Percentiles rank a stretch among this genome's conserved stretches.
These are phyloP conservation scores for Gerris lacustris DNA, from an alignment of 2,888 invertebrate species.

Conservation along the genomic window DNA sequence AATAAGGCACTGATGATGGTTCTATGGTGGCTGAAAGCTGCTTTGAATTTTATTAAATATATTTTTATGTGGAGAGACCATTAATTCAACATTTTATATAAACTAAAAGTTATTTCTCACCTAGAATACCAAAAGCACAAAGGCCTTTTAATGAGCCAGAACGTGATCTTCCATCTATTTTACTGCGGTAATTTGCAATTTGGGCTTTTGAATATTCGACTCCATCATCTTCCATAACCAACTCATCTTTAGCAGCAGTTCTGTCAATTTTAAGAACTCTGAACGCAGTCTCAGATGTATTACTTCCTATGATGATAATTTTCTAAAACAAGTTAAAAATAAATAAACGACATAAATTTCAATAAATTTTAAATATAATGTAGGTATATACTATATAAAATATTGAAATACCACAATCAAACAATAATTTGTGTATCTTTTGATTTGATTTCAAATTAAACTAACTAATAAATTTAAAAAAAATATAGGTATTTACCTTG, in stretches of 20 bases:
- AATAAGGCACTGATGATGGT: too few species aligned
- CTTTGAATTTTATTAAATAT: too few species aligned
- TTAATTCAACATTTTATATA: too few species aligned
- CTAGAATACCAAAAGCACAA: conserved; percentile 90
- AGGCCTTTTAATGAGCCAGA: conserved; percentile 49
- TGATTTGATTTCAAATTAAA: not conserved
- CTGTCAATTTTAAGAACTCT: conserved; percentile 88
- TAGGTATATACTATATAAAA: conserved; percentile 10
- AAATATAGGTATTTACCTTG: too few species aligned
- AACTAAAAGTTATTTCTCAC: conserved; percentile 39
- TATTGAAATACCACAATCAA: not conserved
- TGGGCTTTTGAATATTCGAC: conserved; percentile 78
- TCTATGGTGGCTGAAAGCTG: too few species aligned
- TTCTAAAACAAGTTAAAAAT: conserved; percentile 46
- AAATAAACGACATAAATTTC: conserved; percentile 7
- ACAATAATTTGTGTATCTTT: not conserved
- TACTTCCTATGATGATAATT: conserved; percentile 89
- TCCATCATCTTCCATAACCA: conserved; percentile 77
- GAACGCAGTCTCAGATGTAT: conserved; percentile 81
- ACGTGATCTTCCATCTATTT: conserved; percentile 53
- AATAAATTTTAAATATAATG: conserved; percentile 14
- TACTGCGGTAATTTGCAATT: conserved; percentile 69
- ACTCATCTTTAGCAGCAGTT: conserved; percentile 65
- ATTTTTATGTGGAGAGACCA: too few species aligned
- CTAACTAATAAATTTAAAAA: not conserved